phyloP scores from a whole-genome alignment of 2,797 vertebrate genomes.

The Tachyglossus aculeatus region DNA sequence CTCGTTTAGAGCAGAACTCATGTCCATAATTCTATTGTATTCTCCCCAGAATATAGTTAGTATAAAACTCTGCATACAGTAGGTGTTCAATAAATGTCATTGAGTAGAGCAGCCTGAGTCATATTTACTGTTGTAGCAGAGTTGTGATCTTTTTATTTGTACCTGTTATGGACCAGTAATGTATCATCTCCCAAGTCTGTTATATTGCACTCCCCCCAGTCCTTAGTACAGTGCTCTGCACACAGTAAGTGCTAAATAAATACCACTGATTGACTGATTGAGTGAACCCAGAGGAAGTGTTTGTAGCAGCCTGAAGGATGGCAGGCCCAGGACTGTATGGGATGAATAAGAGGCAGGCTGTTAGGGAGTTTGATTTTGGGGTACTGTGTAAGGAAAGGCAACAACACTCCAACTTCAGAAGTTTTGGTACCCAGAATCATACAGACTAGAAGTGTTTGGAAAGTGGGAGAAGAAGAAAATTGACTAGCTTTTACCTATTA shows the following conservation, averaged over 20 bases:
- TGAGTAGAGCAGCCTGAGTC: no score
- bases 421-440: background rate
- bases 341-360: background rate
- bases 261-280: background rate
- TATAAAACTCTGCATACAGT: no score
- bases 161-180: no score
- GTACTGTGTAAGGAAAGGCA: background rate
- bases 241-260: no score
- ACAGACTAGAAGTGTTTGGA: background rate
- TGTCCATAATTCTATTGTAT: no score
- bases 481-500: background rate
- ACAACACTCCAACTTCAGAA: background rate
- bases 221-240: no score
- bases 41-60: no score
- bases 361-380: background rate
- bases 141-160: conserved; percentile 13
- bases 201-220: no score
- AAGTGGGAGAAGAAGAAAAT: background rate
- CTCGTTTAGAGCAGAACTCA: no score
- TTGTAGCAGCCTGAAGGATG: background rate
- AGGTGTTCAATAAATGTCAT: no score
- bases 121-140: background rate
- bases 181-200: no score
- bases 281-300: background rate
- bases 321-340: background rate